Evolutionary conservation across 2,797 vertebrate genomes (phyloP).

Genomic region (Rhodeus uyekii): DNA sequence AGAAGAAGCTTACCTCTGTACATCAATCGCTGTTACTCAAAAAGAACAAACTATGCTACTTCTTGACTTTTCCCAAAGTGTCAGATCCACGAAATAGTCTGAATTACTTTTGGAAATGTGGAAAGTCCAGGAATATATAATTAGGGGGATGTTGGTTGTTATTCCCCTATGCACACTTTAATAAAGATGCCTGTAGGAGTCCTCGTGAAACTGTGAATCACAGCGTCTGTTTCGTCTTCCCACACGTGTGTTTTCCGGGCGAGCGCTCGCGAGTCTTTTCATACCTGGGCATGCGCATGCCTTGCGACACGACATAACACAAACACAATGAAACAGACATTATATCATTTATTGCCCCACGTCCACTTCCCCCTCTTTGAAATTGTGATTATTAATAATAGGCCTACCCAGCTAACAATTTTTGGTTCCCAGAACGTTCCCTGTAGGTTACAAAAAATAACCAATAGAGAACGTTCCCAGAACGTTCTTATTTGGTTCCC

Average conservation of each 20-base stretch:
- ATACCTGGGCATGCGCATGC: conserved; percentile 46
- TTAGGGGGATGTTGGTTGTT: neutral
- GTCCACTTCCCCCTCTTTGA: neutral
- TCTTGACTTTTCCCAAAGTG: neutral
- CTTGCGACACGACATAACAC: neutral
- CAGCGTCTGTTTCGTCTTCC: conserved; percentile 44
- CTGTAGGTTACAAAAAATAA: too few species aligned
- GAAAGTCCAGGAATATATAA: conserved; percentile 4
- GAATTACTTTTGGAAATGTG: conserved; percentile 3
- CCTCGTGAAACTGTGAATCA: conserved; percentile 50
- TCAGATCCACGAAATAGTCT: conserved; percentile 38
- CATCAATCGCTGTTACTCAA: neutral
- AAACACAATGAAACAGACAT: neutral
- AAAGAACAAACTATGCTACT: neutral
- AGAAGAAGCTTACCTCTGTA: conserved; percentile 22
- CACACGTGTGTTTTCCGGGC: conserved; percentile 46
- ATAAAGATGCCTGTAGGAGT: conserved; percentile 3
- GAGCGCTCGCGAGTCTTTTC: neutral
- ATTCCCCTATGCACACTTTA: conserved; percentile 27
- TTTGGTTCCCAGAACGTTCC: too few species aligned
- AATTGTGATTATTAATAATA: neutral
- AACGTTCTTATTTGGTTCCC: too few species aligned
- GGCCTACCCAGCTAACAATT: too few species aligned
- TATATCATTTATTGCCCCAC: neutral
- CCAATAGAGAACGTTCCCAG: too few species aligned